phyloP scores from a whole-genome alignment of 1,140 invertebrate species.

The Sitophilus oryzae region DNA sequence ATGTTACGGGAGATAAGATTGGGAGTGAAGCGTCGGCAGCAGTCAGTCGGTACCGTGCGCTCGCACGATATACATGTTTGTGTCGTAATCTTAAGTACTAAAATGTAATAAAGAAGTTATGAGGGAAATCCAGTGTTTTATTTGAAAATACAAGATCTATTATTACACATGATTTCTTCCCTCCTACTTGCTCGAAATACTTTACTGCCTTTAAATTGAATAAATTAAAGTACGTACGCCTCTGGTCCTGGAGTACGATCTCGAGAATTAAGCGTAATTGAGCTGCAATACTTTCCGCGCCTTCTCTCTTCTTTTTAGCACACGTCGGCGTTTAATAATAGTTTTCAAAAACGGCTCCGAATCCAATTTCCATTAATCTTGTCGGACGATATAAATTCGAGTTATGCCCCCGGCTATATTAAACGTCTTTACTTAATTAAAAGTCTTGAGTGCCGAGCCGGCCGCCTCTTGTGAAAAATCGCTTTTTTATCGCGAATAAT shows the following conservation, averaged over 20 bases:
- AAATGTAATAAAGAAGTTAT: too few relatives aligned
- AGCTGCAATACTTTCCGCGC: slow-evolving; percentile 5
- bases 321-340: slow-evolving; percentile 24
- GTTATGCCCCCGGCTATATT: slow-evolving; percentile 19
- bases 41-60: too few relatives aligned
- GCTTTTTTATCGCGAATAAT: slow-evolving; percentile 19
- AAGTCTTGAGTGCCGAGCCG: slow-evolving; percentile 12
- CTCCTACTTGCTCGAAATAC: too few relatives aligned
- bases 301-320: slow-evolving; percentile 10
- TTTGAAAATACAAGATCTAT: too few relatives aligned
- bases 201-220: too few relatives aligned
- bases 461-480: slow-evolving; percentile 20
- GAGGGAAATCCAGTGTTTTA: too few relatives aligned
- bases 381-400: slow-evolving; percentile 19
- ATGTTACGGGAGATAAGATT: too few relatives aligned
- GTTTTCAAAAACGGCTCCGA: slow-evolving; percentile 23
- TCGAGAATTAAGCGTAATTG: slow-evolving; percentile 14
- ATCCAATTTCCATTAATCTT: slow-evolving; percentile 27
- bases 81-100: too few relatives aligned
- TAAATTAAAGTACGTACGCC: not conserved
- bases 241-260: not conserved
- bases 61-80: too few relatives aligned
- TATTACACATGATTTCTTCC: too few relatives aligned
- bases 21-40: too few relatives aligned
- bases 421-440: slow-evolving; percentile 26